phyloP scores from a whole-genome alignment of 2,888 invertebrate species.

The Holacanthella duospinosa region DNA sequence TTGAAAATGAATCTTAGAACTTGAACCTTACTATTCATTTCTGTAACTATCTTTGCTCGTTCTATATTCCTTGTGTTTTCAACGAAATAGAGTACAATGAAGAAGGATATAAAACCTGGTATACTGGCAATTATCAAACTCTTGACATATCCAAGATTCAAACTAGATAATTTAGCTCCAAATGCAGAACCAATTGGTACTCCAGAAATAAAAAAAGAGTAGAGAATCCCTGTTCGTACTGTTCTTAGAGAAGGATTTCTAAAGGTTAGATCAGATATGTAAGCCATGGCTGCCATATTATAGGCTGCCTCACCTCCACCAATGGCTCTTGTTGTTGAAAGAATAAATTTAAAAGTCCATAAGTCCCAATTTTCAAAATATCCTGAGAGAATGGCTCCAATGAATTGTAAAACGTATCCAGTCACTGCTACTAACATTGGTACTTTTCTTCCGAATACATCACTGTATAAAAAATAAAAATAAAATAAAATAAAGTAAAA shows the following conservation, averaged over 20 bases:
- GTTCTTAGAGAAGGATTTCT: background rate
- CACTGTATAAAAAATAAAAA: background rate
- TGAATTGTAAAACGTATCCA: background rate
- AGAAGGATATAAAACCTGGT: background rate
- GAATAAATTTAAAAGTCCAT: background rate
- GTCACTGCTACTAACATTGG: background rate
- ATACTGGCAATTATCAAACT: background rate
- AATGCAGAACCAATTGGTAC: background rate
- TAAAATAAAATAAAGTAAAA: background rate
- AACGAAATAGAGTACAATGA: background rate
- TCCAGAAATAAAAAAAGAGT: background rate
- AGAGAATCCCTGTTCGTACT: background rate
- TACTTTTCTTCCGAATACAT: background rate
- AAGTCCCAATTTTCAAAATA: background rate
- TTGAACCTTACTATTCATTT: background rate
- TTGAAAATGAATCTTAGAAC: background rate
- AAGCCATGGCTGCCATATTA: background rate
- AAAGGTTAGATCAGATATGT: background rate
- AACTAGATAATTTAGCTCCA: background rate
- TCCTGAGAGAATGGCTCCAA: background rate
- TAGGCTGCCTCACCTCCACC: conserved; percentile 1
- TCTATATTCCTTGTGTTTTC: background rate
- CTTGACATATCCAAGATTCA: background rate
- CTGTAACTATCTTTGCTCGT: background rate
- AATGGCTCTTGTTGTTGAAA: background rate